Conservation (phyloP, 2,797 vertebrate species). For the Typhlichthys eigenmanni region DNA sequence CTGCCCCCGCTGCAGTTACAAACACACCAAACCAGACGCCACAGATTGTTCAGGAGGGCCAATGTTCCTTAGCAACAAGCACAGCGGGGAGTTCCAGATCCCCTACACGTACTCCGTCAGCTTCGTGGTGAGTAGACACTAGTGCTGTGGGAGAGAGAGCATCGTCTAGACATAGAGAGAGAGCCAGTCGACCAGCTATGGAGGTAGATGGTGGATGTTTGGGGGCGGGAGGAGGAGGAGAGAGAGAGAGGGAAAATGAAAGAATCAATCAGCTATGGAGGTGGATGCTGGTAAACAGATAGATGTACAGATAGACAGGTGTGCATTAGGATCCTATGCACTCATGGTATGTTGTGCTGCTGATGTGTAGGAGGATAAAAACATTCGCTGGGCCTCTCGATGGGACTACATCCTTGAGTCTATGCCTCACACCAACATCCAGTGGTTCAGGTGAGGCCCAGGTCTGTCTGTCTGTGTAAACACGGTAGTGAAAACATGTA, state of each 20-base stretch:
- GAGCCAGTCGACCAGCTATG: no score
- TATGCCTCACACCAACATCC: constrained; percentile 94
- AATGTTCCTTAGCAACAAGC: constrained; percentile 87
- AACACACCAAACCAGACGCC: constrained; percentile 77
- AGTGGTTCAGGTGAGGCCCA: constrained; percentile 89
- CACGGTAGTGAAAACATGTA: no score
- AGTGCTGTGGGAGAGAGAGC: no score
- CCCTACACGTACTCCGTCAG: constrained; percentile 87
- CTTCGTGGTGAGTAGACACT: constrained; percentile 67
- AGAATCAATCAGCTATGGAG: no score
- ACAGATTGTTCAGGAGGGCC: constrained; percentile 86
- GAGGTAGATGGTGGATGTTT: no score
- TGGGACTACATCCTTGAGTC: constrained; percentile 97
- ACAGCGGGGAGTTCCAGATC: constrained; percentile 80
- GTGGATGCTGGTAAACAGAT: no score
- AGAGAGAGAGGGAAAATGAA: no score
- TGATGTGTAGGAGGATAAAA: constrained; percentile 80
- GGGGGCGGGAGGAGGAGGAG: no score
- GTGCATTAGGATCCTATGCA: background rate
- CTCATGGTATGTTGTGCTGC: background rate
- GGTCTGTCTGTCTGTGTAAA: no score
- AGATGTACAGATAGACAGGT: no score
- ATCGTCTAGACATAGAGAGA: no score
- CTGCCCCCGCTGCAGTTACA: constrained; percentile 76
- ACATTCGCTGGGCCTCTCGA: constrained; percentile 90